These are phyloP conservation scores for Nephila pilipes DNA, from an alignment of 1,140 invertebrate genomes.

Conservation along the genomic window DNA sequence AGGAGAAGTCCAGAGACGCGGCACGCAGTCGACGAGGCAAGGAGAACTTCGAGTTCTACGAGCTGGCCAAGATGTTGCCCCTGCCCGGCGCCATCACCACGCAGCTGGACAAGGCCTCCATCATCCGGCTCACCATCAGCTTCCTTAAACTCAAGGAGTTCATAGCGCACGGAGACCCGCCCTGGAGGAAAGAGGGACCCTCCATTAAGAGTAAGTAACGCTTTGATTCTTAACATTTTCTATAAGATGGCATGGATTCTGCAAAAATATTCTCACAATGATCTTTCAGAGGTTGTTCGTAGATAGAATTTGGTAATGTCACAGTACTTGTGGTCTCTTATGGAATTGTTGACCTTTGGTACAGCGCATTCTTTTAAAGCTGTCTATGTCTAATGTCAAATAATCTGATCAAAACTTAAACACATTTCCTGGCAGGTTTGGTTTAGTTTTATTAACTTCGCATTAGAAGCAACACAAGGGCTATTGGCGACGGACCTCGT, in stretches of 20 bases:
- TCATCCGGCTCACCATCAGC: constrained; percentile 98
- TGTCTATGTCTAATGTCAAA: too few species aligned
- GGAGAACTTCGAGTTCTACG: constrained; percentile 99
- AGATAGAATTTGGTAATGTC: too few species aligned
- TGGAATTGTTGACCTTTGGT: too few species aligned
- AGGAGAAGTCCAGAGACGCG: constrained; percentile 98
- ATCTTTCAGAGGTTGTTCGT: too few species aligned
- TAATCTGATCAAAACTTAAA: too few species aligned
- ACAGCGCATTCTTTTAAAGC: too few species aligned
- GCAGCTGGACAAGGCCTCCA: constrained; percentile 99
- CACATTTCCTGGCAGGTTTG: too few species aligned
- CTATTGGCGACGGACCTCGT: too few species aligned
- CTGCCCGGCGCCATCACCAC: constrained; percentile 97
- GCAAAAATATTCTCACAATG: too few species aligned
- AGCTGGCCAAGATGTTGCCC: constrained; percentile 98
- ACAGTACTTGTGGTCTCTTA: too few species aligned
- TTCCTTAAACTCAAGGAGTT: constrained; percentile 98
- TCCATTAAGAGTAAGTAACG: constrained; percentile 79
- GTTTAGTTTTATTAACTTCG: too few species aligned
- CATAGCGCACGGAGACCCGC: constrained; percentile 95
- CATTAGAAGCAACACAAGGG: too few species aligned
- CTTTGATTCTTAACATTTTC: background rate
- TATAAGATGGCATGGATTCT: background rate
- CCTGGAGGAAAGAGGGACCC: constrained; percentile 90
- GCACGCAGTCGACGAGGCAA: constrained; percentile 96